Conservation (phyloP, 2,888 invertebrate genomes). For the Melipona bicolor region DNA sequence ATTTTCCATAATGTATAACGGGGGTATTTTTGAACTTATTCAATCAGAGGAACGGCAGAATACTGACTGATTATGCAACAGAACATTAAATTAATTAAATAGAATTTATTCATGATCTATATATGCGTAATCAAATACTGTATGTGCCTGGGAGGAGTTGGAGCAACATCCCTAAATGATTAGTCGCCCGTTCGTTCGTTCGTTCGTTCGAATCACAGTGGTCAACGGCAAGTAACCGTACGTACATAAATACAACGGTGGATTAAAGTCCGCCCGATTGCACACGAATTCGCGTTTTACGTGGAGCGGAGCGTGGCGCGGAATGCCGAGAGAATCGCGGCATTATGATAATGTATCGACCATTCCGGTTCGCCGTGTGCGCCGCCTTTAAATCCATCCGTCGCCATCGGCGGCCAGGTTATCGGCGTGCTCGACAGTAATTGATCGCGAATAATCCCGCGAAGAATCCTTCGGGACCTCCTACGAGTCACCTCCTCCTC, state of each 20-base stretch:
- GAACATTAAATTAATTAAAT: no score
- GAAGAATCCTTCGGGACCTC: constrained; percentile 13
- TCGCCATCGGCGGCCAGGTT: constrained; percentile 41
- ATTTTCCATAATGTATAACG: no score
- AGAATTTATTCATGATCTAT: no score
- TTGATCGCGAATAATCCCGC: constrained; percentile 51
- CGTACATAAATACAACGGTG: constrained; percentile 51
- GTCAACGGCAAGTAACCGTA: constrained; percentile 26
- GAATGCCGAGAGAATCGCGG: constrained; percentile 68
- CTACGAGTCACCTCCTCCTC: not conserved
- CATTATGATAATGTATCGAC: constrained; percentile 76
- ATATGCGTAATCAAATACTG: no score
- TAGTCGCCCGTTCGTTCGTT: not conserved
- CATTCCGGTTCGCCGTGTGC: constrained; percentile 41
- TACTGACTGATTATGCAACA: no score
- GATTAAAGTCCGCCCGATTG: constrained; percentile 62
- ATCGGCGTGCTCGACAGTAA: constrained; percentile 49
- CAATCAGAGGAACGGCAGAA: no score
- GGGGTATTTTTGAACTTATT: no score
- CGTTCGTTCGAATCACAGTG: not conserved
- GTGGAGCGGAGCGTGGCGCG: constrained; percentile 62
- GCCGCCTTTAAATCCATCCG: constrained; percentile 52
- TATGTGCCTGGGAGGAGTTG: no score
- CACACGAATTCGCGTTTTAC: constrained; percentile 65
- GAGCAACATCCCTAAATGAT: not conserved